Evolutionary conservation across 2,888 invertebrate species (phyloP), one percentile per base, ranked within the genome.

Genomic region (Drepanosiphum platanoidis): DNA sequence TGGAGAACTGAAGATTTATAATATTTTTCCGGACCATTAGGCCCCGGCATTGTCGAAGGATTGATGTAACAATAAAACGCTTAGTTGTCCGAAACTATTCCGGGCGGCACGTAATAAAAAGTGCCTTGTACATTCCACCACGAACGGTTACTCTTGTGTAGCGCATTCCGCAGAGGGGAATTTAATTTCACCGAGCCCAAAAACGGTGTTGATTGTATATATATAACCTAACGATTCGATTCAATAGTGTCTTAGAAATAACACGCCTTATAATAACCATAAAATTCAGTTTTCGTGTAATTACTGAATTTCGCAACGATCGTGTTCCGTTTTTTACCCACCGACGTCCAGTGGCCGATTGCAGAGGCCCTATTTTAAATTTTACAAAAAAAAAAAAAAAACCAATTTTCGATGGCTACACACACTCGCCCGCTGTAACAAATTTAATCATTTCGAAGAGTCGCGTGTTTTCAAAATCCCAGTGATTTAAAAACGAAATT

Each of bases 51-150:
- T 34, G 30, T 36, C 27, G 18, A 46, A 52, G 46, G 74, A 75
- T 75, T 75, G 83, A 75, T 83, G 83, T 83, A 83, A 82, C 82
- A 82, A 82, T 83, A 83, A 83, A 75, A 75, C 34, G 66, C 34
- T 64, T 74, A 72, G 42, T 61, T 71, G 61, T 52, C 39, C 82
- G 18, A 75, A 84, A 84, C 83, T 83, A 74, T 83, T n/a, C n/a
- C 68, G 68, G 34, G 13, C 27, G 22, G 52, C 36, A 52, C 52
- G 32, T 22, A 77, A 42, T 39, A 77, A 84, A 84, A 77, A 70
- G 30, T n/a, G 77, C 15, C 36, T 1, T 13, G 15, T 13, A 32
- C 84, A 84, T 77, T 77, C 75, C 84, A 68, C 22, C 30, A 8
- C 7, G 27, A 75, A 52, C 68, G 34, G 46, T 15, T 61, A 32